Percentiles rank a stretch among this genome's conserved stretches.
Conservation (phyloP, 1,140 invertebrate species). For the Drosophila lacertosa region DNA sequence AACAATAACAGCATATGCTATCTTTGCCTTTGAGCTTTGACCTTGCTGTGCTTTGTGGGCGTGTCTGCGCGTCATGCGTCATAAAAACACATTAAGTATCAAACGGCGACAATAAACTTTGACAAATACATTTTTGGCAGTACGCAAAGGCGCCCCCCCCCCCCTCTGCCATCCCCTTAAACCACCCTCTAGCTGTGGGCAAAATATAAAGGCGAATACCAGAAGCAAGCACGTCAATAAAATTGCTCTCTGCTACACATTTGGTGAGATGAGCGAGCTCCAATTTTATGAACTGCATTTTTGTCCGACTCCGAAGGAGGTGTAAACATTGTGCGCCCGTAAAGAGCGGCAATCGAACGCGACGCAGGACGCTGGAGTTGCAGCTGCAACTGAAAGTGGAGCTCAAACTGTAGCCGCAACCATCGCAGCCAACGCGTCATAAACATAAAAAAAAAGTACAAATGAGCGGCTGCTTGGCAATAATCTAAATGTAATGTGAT, state of each 20-base stretch:
- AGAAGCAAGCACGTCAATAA: conserved; percentile 26
- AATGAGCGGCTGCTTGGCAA: conserved; percentile 46
- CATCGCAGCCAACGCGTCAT: conserved; percentile 51
- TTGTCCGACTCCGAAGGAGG: conserved; percentile 41
- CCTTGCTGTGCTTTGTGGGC: conserved; percentile 45
- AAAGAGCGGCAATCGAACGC: conserved; percentile 20
- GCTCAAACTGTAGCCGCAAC: neutral
- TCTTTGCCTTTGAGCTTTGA: conserved; percentile 71
- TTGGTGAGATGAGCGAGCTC: conserved; percentile 1
- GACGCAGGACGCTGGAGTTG: neutral
- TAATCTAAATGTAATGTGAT: conserved; percentile 72
- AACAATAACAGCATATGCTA: conserved; percentile 48
- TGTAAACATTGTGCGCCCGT: conserved; percentile 56
- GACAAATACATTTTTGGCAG: conserved; percentile 63
- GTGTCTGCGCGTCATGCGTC: conserved; percentile 64
- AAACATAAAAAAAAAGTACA: conserved; percentile 62
- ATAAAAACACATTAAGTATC: conserved; percentile 78
- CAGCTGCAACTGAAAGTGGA: conserved; percentile 17
- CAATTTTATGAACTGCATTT: conserved; percentile 60
- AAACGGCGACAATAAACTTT: conserved; percentile 78
- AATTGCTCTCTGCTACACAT: conserved; percentile 17
- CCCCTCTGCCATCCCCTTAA: too few relatives aligned
- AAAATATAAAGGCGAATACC: neutral
- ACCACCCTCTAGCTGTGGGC: neutral
- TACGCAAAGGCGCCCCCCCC: conserved; percentile 3